Conservation (phyloP, 2,888 invertebrate species). For the Drosophila anceps region DNA sequence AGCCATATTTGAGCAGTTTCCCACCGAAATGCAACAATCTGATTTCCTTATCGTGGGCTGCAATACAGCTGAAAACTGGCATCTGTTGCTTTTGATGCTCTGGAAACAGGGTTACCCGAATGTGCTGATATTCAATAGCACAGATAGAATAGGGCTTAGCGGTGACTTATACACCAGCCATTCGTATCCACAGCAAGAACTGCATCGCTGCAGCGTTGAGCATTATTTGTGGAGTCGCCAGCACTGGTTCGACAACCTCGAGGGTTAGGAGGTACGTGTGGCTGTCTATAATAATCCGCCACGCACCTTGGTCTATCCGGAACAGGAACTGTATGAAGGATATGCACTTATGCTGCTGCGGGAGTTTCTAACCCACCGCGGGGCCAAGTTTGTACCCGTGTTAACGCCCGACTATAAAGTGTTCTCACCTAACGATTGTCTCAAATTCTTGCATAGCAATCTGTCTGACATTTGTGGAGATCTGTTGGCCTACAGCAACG, state of each 20-base stretch:
- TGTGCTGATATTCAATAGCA: constrained; percentile 50
- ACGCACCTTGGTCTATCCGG: constrained; percentile 50
- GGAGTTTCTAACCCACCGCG: constrained; percentile 33
- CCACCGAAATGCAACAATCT: constrained; percentile 34
- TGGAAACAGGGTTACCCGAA: constrained; percentile 55
- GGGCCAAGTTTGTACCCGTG: constrained; percentile 44
- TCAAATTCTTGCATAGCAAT: constrained; percentile 9
- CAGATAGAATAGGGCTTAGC: background rate
- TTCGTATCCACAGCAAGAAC: constrained; percentile 29
- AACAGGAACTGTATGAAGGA: constrained; percentile 46
- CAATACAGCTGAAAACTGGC: constrained; percentile 31
- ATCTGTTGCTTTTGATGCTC: constrained; percentile 19
- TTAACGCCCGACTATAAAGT: constrained; percentile 25
- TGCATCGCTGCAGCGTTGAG: constrained; percentile 26
- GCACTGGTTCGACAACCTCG: constrained; percentile 57
- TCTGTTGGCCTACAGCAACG: constrained; percentile 33
- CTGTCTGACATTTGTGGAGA: constrained; percentile 53
- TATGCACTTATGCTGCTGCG: constrained; percentile 53
- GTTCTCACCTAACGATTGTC: constrained; percentile 51
- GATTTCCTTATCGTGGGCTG: constrained; percentile 48
- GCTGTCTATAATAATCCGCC: constrained; percentile 63
- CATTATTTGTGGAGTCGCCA: constrained; percentile 44
- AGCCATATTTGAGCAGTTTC: constrained; percentile 29
- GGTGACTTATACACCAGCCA: constrained; percentile 29
- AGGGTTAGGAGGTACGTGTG: constrained; percentile 52